Base-by-base conservation (phyloP, 2,888 invertebrate species). In the Chironomus riparius region DNA sequence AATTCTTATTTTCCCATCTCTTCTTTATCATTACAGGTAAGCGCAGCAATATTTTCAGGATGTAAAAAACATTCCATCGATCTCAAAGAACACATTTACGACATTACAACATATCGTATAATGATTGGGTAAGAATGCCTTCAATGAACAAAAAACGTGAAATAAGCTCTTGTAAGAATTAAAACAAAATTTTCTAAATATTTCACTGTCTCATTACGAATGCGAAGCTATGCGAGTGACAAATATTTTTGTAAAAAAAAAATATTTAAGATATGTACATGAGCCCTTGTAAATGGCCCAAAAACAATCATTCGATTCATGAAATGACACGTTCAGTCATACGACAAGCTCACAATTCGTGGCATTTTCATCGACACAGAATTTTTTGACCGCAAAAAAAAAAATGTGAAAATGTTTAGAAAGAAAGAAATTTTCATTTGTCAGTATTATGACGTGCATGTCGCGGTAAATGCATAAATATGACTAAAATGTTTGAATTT, bases 251-350 rank as follows among this genome's bases (percentile, higher is more conserved):
- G 50, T 50, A 50, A 7, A n/a, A 50, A 3, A 13, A 50, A 50
- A 15, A 50, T 50, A 15, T 56, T 18, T 15, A 18, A 15, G 56
- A 56, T 15, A 56, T 15, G 65, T 65, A 65, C 21, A 38, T 38
- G 28, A 62, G 56, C 50, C 47, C 50, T 48, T 71, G 24, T 21
- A 71, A 71, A 13, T 71, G 38, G 70, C 12, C 48, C 48, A 50
- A 21, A 13, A 21, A 38, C 38, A 38, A 38, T 38, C 38, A 38
- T 21, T 56, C 18, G 18, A 56, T 47, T 24, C 50, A 22, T 21
- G 5, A 74, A 74, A 74, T 47, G 47, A 74, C 74, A 74, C 74
- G 74, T 74, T 74, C 74, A 74, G 68, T 68, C 74, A 62, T 74
- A 74, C 38, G 38, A 38, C 74, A 47, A 18, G 10, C 47, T 68